Percentiles rank a stretch among this genome's conserved stretches.
These are phyloP conservation scores for Aurelia sp. DNA, from an alignment of 30 jellyfish, hydroid and myxozoan species.

Conservation along the genomic window DNA sequence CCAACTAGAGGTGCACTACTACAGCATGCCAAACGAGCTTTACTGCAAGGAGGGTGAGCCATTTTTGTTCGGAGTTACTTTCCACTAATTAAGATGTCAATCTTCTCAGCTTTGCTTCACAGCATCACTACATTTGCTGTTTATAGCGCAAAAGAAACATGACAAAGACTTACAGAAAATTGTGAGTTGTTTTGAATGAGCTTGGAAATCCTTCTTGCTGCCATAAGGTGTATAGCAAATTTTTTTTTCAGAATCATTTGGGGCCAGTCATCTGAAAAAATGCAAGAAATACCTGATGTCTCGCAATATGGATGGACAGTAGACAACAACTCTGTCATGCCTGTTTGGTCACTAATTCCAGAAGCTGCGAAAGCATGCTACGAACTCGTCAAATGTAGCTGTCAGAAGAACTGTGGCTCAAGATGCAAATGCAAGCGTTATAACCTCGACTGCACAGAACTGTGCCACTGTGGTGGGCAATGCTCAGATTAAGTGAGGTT, in stretches of 20 bases:
- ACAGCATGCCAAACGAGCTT: slow-evolving; percentile 47
- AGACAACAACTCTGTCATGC: neutral
- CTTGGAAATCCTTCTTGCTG: too few relatives aligned
- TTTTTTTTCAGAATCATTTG: too few relatives aligned
- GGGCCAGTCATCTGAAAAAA: too few relatives aligned
- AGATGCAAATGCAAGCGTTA: slow-evolving; percentile 69
- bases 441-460: slow-evolving; percentile 46
- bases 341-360: slow-evolving; percentile 41
- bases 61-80: neutral
- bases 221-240: too few relatives aligned
- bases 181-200: too few relatives aligned
- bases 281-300: too few relatives aligned
- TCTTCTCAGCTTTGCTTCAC: neutral
- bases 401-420: slow-evolving; percentile 27
- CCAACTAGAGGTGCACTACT: slow-evolving; percentile 50
- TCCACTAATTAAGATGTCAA: neutral
- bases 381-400: slow-evolving; percentile 58
- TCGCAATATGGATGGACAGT: neutral
- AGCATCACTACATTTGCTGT: neutral
- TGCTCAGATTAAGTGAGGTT: neutral
- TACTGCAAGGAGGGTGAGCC: slow-evolving; percentile 57
- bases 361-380: slow-evolving; percentile 59
- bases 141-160: neutral
- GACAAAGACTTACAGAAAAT: neutral
- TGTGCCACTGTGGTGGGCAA: slow-evolving; percentile 52